These are phyloP conservation scores for Alligator sinensis DNA, from an alignment of 2,113 vertebrate species.

Conservation along the genomic window DNA sequence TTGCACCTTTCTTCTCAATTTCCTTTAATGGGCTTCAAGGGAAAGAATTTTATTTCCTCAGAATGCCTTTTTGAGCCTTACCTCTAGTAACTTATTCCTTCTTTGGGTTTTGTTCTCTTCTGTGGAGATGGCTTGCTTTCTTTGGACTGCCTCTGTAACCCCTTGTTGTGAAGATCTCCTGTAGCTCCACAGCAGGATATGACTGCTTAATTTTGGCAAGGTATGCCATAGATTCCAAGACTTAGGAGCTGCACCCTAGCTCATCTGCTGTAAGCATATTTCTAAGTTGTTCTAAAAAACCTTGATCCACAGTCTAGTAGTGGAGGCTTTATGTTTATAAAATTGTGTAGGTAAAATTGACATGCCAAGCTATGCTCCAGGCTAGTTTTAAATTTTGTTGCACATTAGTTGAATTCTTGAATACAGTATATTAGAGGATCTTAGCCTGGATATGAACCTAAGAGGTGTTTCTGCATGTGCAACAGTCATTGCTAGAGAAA, in stretches of 20 bases:
- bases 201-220: background rate
- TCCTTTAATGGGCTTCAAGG: background rate
- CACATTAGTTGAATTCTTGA: background rate
- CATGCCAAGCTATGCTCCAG: background rate
- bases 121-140: background rate
- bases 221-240: background rate
- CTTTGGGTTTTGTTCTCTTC: background rate
- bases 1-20: background rate
- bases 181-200: background rate
- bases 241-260: background rate
- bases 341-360: background rate
- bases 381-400: background rate
- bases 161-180: background rate
- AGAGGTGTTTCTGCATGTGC: background rate
- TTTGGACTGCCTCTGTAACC: background rate
- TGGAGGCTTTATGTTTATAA: background rate
- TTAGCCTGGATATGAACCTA: background rate
- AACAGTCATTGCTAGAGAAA: background rate
- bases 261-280: background rate
- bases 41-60: background rate
- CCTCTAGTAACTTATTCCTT: background rate
- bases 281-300: background rate
- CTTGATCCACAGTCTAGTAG: no score
- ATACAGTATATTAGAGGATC: background rate
- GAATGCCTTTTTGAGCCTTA: background rate